Percentiles rank a stretch among this genome's conserved stretches.
Conservation (phyloP, 2,888 invertebrate species). For the Drymonia ruficornis region DNA sequence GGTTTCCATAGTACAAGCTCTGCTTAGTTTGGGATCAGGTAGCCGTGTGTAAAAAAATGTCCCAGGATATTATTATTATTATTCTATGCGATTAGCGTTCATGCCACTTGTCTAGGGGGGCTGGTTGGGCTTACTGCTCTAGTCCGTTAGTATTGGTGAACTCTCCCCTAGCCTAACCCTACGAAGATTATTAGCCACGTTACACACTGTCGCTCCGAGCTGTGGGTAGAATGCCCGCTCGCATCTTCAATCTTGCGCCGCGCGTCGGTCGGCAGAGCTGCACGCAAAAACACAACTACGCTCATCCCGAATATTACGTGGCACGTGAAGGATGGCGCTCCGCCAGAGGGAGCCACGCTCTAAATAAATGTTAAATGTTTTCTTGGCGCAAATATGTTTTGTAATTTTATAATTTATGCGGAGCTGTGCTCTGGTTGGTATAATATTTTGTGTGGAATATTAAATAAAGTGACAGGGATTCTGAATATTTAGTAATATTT, state of each 20-base stretch:
- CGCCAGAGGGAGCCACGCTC: slow-evolving; percentile 1
- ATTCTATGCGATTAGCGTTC: too few species aligned
- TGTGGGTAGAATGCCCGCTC: not conserved
- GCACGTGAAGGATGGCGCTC: slow-evolving; percentile 1
- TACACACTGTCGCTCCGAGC: too few species aligned
- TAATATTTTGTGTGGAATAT: slow-evolving; percentile 1
- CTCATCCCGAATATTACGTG: slow-evolving; percentile 1
- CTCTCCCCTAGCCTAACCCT: too few species aligned
- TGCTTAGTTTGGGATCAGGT: too few species aligned
- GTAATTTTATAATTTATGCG: slow-evolving; percentile 8
- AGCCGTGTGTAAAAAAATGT: too few species aligned
- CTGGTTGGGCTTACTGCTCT: too few species aligned
- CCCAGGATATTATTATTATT: too few species aligned
- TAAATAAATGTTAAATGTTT: slow-evolving; percentile 4
- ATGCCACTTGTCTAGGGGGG: too few species aligned
- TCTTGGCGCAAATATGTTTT: slow-evolving; percentile 6
- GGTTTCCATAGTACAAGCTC: too few species aligned
- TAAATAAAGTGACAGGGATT: not conserved
- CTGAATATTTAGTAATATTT: not conserved
- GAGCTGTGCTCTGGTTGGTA: not conserved
- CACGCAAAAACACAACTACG: slow-evolving; percentile 1
- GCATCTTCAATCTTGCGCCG: not conserved
- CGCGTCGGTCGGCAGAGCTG: not conserved
- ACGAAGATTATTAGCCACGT: too few species aligned
- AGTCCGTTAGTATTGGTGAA: too few species aligned